Evolutionary conservation across 2,797 vertebrate species (phyloP).

Genomic region (Typhlichthys eigenmanni): DNA sequence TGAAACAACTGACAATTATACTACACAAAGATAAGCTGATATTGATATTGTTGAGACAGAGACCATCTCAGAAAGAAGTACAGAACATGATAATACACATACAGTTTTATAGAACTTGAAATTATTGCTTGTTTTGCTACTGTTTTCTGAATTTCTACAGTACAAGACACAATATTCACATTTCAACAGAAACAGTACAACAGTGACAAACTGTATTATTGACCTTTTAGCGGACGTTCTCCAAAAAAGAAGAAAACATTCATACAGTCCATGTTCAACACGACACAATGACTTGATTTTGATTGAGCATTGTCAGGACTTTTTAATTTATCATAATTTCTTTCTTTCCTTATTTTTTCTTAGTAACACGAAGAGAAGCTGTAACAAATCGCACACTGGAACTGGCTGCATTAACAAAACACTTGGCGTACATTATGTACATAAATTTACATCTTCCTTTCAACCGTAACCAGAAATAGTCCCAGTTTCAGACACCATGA

Average conservation of each 20-base stretch:
- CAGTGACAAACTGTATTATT: conserved; percentile 72
- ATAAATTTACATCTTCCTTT: conserved; percentile 72
- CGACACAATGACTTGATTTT: conserved; percentile 68
- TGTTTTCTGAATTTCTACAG: conserved; percentile 77
- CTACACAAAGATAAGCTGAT: conserved; percentile 81
- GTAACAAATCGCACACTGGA: conserved; percentile 67
- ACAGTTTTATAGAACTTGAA: conserved; percentile 75
- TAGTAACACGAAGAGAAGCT: conserved; percentile 71
- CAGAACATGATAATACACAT: conserved; percentile 77
- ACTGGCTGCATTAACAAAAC: conserved; percentile 64
- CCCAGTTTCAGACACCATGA: conserved; percentile 62
- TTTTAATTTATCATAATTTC: conserved; percentile 20
- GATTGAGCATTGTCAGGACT: conserved; percentile 65
- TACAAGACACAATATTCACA: conserved; percentile 81
- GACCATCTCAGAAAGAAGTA: conserved; percentile 76
- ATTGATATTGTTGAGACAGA: conserved; percentile 69
- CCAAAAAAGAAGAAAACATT: conserved; percentile 67
- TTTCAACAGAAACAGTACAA: conserved; percentile 77
- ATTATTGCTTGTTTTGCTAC: conserved; percentile 86
- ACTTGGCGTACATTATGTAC: conserved; percentile 71
- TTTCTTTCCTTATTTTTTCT: conserved; percentile 26
- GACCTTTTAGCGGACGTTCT: conserved; percentile 66
- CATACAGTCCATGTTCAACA: conserved; percentile 71
- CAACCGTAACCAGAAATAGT: conserved; percentile 66
- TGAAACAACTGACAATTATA: conserved; percentile 81